phyloP scores from a whole-genome alignment of 2,113 vertebrate species.

The Miniopterus natalensis region DNA sequence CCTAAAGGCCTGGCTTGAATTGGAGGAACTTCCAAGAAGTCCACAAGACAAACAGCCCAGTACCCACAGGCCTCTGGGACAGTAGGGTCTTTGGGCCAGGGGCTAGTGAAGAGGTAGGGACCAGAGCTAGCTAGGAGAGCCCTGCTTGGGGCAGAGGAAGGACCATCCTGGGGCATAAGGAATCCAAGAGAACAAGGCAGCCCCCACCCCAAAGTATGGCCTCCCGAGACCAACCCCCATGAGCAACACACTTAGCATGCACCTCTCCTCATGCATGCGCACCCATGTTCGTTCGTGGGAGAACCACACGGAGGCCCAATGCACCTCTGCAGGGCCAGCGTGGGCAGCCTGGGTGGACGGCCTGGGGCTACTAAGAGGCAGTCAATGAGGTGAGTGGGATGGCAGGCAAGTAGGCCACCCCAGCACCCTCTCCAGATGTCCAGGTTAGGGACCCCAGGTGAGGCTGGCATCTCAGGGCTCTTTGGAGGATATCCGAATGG shows the following conservation, averaged over 20 bases:
- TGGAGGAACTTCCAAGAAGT: not conserved
- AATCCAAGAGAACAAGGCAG: not conserved
- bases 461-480: not conserved
- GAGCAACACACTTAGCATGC: not conserved
- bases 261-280: not conserved
- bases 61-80: not conserved
- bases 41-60: not conserved
- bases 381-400: fast-evolving
- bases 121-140: not conserved
- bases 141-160: not conserved
- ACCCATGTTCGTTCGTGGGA: fast-evolving
- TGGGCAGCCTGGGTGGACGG: not conserved
- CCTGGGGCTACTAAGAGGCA: not conserved
- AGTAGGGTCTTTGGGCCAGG: not conserved
- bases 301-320: not conserved
- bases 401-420: not conserved
- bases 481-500: not conserved
- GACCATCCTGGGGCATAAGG: not conserved
- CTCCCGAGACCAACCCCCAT: not conserved
- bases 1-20: not conserved
- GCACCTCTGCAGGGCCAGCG: not conserved
- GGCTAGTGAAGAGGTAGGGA: not conserved
- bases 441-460: not conserved
- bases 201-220: not conserved
- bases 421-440: not conserved